Conservation (phyloP, 2,888 invertebrate genomes). For the Lithophane ornitopus region DNA sequence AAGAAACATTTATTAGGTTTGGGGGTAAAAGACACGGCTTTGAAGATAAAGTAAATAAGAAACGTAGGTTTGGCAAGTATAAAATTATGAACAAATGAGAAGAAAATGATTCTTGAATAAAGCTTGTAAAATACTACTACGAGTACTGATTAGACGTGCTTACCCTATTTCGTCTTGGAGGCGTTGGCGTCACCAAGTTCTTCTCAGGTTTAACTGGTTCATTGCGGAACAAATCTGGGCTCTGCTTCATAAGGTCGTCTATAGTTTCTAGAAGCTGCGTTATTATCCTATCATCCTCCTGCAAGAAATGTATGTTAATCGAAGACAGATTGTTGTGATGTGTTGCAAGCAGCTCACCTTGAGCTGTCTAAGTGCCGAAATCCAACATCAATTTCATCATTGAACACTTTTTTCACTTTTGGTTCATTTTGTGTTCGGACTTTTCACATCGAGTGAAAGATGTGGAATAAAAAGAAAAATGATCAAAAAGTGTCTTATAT, state of each 20-base stretch:
- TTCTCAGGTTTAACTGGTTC: constrained; percentile 82
- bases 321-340: not conserved
- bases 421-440: too few relatives aligned
- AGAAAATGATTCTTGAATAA: not conserved
- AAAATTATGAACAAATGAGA: too few relatives aligned
- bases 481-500: too few relatives aligned
- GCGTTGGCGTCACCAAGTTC: constrained; percentile 92
- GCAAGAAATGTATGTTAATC: constrained; percentile 4
- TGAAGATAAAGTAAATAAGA: not conserved
- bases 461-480: too few relatives aligned
- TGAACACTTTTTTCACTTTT: too few relatives aligned
- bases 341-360: not conserved
- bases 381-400: too few relatives aligned
- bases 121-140: too few relatives aligned
- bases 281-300: constrained; percentile 94
- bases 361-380: not conserved
- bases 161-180: constrained; percentile 93
- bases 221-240: constrained; percentile 92
- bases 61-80: not conserved
- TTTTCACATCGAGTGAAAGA: too few relatives aligned
- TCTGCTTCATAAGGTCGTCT: constrained; percentile 94
- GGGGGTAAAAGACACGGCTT: too few relatives aligned
- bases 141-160: not conserved
- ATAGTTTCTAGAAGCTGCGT: constrained; percentile 94
- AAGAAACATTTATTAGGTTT: constrained; percentile 32